Evolutionary conservation across 2,888 invertebrate species (phyloP).

Genomic region (Augiades crinisus): DNA sequence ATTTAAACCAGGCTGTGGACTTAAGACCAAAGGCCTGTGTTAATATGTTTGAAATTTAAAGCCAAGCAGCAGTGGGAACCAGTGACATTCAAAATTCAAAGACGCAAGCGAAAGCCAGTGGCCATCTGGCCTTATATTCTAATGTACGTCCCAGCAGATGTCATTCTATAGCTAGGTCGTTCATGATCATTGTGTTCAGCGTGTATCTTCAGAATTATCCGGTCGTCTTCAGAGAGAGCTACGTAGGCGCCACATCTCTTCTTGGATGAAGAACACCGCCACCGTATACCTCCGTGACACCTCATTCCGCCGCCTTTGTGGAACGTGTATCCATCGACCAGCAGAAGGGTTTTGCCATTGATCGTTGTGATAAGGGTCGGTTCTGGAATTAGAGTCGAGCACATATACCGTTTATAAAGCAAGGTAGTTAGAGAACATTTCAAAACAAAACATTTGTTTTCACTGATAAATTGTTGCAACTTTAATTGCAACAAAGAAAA

Average conservation of each 20-base stretch:
- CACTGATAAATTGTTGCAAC: too few relatives aligned
- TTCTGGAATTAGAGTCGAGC: constrained; percentile 13
- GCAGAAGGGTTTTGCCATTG: constrained; percentile 36
- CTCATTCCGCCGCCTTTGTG: constrained; percentile 31
- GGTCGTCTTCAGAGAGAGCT: constrained; percentile 31
- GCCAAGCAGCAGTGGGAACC: too few relatives aligned
- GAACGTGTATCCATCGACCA: constrained; percentile 41
- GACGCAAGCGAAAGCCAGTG: too few relatives aligned
- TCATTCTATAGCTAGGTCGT: constrained; percentile 29
- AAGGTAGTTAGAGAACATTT: too few relatives aligned
- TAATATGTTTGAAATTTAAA: too few relatives aligned
- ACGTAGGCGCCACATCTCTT: constrained; percentile 36
- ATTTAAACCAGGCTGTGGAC: too few relatives aligned
- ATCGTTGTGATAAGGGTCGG: constrained; percentile 13
- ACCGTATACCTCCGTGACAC: constrained; percentile 28
- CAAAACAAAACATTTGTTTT: too few relatives aligned
- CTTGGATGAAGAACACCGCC: constrained; percentile 33
- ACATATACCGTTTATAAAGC: too few relatives aligned
- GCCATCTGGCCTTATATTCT: constrained; percentile 7
- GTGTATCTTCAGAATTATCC: constrained; percentile 26
- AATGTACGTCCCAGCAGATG: constrained; percentile 25
- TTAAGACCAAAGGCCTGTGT: too few relatives aligned
- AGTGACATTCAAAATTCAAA: too few relatives aligned
- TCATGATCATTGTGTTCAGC: constrained; percentile 31
- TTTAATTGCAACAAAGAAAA: too few relatives aligned